Conservation (phyloP, 1,140 invertebrate species). For the Aphelinus certus region DNA sequence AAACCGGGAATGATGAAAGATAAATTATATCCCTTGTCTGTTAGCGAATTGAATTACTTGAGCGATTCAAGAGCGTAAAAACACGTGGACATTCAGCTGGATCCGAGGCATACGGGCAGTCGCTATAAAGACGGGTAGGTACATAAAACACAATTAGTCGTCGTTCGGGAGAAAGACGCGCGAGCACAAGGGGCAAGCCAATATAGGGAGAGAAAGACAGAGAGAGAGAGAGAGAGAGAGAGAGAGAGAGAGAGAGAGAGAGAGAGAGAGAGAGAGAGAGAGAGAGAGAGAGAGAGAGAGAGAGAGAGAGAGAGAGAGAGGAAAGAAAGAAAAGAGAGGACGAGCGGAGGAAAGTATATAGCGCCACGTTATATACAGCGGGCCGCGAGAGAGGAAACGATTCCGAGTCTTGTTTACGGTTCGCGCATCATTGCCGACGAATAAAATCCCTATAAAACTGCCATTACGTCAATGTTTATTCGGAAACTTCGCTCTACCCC, state of each 20-base stretch:
- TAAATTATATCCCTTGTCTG: too few species aligned
- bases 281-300: too few species aligned
- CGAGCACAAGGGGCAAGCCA: too few species aligned
- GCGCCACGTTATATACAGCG: constrained; percentile 23
- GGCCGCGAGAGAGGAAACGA: constrained; percentile 30
- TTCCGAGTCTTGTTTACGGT: constrained; percentile 52
- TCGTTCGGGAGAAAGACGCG: too few species aligned
- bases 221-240: constrained; percentile 6
- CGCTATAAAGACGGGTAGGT: too few species aligned
- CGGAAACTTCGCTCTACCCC: constrained; percentile 44
- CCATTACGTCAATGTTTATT: constrained; percentile 57
- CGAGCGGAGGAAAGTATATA: constrained; percentile 23
- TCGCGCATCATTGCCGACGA: constrained; percentile 55
- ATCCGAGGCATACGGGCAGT: too few species aligned
- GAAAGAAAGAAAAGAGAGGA: constrained; percentile 10
- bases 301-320: constrained; percentile 31
- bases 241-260: constrained; percentile 34
- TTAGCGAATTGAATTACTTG: too few species aligned
- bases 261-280: constrained; percentile 1
- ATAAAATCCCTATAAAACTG: constrained; percentile 58
- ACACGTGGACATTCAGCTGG: too few species aligned
- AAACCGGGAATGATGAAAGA: too few species aligned
- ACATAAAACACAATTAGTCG: too few species aligned
- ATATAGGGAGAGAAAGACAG: too few species aligned
- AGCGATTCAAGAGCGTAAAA: too few species aligned